Evolutionary conservation across 2,797 vertebrate genomes (phyloP).

Genomic region (Typhlichthys subterraneus): DNA sequence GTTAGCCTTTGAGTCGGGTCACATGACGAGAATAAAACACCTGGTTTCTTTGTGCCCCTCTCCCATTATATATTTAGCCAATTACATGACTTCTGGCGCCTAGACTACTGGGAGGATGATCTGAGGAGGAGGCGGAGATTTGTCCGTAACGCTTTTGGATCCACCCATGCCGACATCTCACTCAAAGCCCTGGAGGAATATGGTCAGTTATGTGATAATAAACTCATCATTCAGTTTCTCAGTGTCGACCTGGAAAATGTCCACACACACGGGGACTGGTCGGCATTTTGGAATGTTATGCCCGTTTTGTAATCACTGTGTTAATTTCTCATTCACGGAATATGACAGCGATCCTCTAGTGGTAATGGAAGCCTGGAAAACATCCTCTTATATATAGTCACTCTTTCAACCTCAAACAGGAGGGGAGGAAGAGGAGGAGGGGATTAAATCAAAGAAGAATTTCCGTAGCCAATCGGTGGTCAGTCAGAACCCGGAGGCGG

Average conservation of each 20-base stretch:
- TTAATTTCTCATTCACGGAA: neutral
- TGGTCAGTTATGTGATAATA: conserved; percentile 78
- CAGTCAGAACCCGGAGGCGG: conserved; percentile 93
- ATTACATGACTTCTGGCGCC: conserved; percentile 96
- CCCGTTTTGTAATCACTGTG: neutral
- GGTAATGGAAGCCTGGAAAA: too few species aligned
- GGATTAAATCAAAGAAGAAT: conserved; percentile 89
- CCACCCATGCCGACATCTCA: conserved; percentile 88
- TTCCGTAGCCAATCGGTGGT: conserved; percentile 94
- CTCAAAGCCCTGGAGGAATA: conserved; percentile 93
- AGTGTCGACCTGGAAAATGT: neutral
- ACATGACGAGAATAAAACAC: too few species aligned
- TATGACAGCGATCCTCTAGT: neutral
- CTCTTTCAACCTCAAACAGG: conserved; percentile 66
- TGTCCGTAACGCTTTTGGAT: conserved; percentile 96
- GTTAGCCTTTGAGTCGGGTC: too few species aligned
- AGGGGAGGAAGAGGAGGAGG: conserved; percentile 87
- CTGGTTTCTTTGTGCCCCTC: conserved; percentile 1
- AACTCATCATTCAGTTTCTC: neutral
- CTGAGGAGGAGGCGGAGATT: conserved; percentile 93
- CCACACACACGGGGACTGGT: neutral
- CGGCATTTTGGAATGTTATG: neutral
- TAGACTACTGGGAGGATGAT: conserved; percentile 99
- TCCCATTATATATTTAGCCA: conserved; percentile 77
- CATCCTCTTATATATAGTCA: neutral